Evolutionary conservation across 2,888 invertebrate genomes (phyloP), one percentile per base, ranked within the genome.

Genomic region (Drosophila mulleri): DNA sequence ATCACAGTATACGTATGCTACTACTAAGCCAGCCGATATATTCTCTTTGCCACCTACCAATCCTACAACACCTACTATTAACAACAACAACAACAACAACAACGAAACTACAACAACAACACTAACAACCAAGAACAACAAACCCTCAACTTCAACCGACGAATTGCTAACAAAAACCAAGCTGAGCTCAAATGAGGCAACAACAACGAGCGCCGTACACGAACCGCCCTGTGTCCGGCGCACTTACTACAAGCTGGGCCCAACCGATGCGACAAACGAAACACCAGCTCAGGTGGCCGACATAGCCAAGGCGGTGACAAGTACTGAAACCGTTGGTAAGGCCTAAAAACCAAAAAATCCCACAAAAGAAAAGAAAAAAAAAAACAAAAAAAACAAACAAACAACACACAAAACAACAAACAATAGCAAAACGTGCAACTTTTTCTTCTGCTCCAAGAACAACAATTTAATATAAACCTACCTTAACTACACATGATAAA

Each of bases 181-280:
- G 75, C 82, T 91, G 82, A 88, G 82, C 65, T 67, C 80, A 42
- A 91, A 81, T 59, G 86, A 89, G 58, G 75, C 81, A 60, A 83
- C 71, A 48, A 61, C 72, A 6, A 59, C 72, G 72, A 84, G 20
- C 72, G 75, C 79, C 41, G 79, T 90, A 45, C 82, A 88, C 78
- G 90, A 91, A 64, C 82, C 91, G 64, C 77, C 84, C 41, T 89
- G 91, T 79, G 83, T 90, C 67, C 91, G 90, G 67, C 84, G 90
- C 73, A 42, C 82, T 42, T 92, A 87, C 78, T 92, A 91, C 83
- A 83, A 90, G 75, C 85, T 91, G 81, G 92, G 92, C 88, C 91
- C 89, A 78, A 87, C 91, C 86, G 91, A 86, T 79, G 18, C 48
- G 11, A 9, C 48, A 5, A 29, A 2, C 48, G 29, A 18, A 32